Conservation (phyloP, 2,888 invertebrate genomes). For the Argynnis bischoffii region DNA sequence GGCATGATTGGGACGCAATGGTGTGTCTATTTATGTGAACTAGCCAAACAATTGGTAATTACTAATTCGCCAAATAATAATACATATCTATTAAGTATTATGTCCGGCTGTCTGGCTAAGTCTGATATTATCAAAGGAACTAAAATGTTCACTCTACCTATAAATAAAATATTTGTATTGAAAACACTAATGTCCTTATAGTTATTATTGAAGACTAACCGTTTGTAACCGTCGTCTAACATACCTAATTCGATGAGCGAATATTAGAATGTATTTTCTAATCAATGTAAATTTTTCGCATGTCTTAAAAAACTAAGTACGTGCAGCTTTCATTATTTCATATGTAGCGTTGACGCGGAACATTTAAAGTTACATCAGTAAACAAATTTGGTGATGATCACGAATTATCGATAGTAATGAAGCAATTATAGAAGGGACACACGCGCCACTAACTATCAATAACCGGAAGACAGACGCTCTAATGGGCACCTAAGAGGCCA, state of each 20-base stretch:
- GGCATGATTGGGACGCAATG: conserved; percentile 56
- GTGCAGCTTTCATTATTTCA: background rate
- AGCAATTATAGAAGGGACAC: conserved; percentile 69
- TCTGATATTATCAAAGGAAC: background rate
- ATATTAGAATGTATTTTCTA: no score
- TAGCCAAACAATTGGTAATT: conserved; percentile 52
- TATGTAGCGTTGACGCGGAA: conserved; percentile 55
- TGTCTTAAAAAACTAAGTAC: background rate
- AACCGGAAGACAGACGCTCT: conserved; percentile 78
- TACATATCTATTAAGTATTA: conserved; percentile 25
- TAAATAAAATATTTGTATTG: no score
- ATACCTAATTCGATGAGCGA: no score
- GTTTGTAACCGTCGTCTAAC: no score
- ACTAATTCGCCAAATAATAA: conserved; percentile 46
- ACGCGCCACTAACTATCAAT: conserved; percentile 67
- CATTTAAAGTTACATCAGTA: conserved; percentile 46
- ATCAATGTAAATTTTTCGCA: no score
- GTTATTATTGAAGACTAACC: no score
- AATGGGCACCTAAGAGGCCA: conserved; percentile 76
- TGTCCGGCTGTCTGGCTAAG: background rate
- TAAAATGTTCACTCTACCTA: no score
- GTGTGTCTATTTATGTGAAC: conserved; percentile 47
- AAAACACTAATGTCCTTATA: no score
- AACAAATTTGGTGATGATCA: conserved; percentile 32
- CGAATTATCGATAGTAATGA: conserved; percentile 74